Evolutionary conservation across 1,140 invertebrate genomes (phyloP).

Genomic region (Aphaenogaster rudis): DNA sequence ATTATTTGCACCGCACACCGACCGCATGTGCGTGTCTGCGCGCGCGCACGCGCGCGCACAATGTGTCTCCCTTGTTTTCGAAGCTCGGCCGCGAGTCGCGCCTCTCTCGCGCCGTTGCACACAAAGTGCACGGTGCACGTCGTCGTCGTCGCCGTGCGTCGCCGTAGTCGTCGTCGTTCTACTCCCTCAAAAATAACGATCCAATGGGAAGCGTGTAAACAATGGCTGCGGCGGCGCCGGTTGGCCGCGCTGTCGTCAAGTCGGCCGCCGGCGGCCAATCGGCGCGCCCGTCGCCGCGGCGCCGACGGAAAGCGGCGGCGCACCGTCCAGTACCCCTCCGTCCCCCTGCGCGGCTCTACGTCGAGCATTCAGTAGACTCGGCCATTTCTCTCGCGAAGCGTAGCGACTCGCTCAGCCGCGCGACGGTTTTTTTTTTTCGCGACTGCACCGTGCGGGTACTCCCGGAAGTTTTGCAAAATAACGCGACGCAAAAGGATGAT

Average conservation of each 20-base stretch:
- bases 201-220: conserved; percentile 82
- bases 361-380: conserved; percentile 83
- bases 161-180: conserved; percentile 38
- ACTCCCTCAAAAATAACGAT: conserved; percentile 78
- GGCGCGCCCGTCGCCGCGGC: neutral
- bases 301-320: conserved; percentile 56
- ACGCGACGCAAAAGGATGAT: conserved; percentile 88
- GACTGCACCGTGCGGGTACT: conserved; percentile 82
- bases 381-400: conserved; percentile 85
- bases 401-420: conserved; percentile 75
- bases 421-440: conserved; percentile 71
- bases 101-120: conserved; percentile 53
- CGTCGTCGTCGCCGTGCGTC: conserved; percentile 16
- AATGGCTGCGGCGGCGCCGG: conserved; percentile 73
- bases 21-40: no score
- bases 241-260: conserved; percentile 85
- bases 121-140: conserved; percentile 56
- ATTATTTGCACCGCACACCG: neutral
- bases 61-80: neutral
- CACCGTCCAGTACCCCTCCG: conserved; percentile 61
- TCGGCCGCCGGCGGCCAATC: conserved; percentile 76
- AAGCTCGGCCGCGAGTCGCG: neutral
- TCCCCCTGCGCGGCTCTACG: conserved; percentile 60
- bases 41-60: no score
- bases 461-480: conserved; percentile 86